Percentiles rank a stretch among this genome's conserved stretches.
phyloP scores from a whole-genome alignment of 2,888 invertebrate species.

The Aporophyla nigra region DNA sequence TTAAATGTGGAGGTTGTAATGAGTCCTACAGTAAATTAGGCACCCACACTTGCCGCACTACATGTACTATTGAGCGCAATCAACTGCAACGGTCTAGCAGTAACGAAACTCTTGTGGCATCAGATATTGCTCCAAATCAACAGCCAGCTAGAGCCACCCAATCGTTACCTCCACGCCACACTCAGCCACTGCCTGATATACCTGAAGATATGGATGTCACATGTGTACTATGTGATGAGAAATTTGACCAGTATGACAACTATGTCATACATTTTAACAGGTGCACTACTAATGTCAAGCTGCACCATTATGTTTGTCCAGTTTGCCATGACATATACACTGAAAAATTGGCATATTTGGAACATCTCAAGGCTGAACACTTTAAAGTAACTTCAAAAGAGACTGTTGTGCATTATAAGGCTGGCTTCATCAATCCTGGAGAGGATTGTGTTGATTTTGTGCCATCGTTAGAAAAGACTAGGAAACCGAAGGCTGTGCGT shows the following conservation, averaged over 20 bases:
- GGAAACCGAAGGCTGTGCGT: slow-evolving; percentile 83
- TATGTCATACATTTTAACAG: slow-evolving; percentile 86
- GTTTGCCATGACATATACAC: slow-evolving; percentile 87
- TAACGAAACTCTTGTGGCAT: slow-evolving; percentile 86
- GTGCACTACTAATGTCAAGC: slow-evolving; percentile 87
- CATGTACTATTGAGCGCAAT: slow-evolving; percentile 86
- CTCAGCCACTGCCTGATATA: slow-evolving; percentile 67
- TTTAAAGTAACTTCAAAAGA: slow-evolving; percentile 79
- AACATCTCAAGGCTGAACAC: slow-evolving; percentile 82
- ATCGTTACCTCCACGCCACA: slow-evolving; percentile 63
- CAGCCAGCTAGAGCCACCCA: slow-evolving; percentile 52
- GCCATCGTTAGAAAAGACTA: slow-evolving; percentile 83
- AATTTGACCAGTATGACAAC: slow-evolving; percentile 83
- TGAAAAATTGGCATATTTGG: slow-evolving; percentile 82
- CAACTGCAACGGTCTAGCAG: slow-evolving; percentile 83
- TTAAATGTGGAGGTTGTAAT: slow-evolving; percentile 87
- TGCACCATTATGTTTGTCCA: slow-evolving; percentile 87
- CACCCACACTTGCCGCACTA: slow-evolving; percentile 83
- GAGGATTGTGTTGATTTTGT: slow-evolving; percentile 85
- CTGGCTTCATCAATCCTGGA: slow-evolving; percentile 74
- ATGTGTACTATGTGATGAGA: slow-evolving; percentile 87
- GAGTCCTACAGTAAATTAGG: slow-evolving; percentile 83
- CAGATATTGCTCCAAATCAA: slow-evolving; percentile 75
- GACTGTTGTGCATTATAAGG: slow-evolving; percentile 76
- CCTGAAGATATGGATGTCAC: slow-evolving; percentile 77